Base-by-base conservation (phyloP, 1,140 invertebrate genomes). In the Cotesia typhae region DNA sequence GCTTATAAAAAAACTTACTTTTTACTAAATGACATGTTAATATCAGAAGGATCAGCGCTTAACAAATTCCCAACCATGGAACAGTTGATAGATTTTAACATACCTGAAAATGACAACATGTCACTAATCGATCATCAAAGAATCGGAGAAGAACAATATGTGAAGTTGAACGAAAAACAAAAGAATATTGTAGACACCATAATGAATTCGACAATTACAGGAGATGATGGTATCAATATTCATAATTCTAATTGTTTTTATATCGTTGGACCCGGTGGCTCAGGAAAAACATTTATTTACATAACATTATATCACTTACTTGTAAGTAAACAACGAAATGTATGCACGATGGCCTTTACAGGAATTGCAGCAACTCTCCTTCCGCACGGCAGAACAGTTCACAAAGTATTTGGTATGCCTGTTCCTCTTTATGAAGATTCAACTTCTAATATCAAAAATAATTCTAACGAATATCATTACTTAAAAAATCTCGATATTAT, bases 281-380 rank as follows among this genome's bases (percentile, higher is more conserved):
- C 60, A 10, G 60, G 10, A 37, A 63, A 63, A 38, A 36, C 37
- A 9, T 63, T 63, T 38, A 63, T 63, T 37, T 38, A 63, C 4
- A 63, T 9, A 37, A 63, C 60, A 38, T 38, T 63, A 38, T 63
- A 14, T 37, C 36, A 63, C n/a, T 12, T 63, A 63, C 60, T 63
- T 1, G 37, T 37, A 38, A 12, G 10, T 63, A 10, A 37, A 12
- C 9, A 38, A n/a, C 37, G 37, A 63, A 63, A 38, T 37, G n/a
- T 59, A 6, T 63, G 60, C 6, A 63, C 60, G 3, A 63, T 37
- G 35, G 37, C 60, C 7, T 63, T 9, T 37, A 63, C 60, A 2
- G 60, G 60, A 3, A 63, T 63, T 10, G 60, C 35, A 63, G 60
- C 60, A 37, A 63, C 60, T n/a, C 37, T 63, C 2, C 60, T 63